Conservation (phyloP, 2,797 vertebrate genomes). For the Sebastes baramenuke region DNA sequence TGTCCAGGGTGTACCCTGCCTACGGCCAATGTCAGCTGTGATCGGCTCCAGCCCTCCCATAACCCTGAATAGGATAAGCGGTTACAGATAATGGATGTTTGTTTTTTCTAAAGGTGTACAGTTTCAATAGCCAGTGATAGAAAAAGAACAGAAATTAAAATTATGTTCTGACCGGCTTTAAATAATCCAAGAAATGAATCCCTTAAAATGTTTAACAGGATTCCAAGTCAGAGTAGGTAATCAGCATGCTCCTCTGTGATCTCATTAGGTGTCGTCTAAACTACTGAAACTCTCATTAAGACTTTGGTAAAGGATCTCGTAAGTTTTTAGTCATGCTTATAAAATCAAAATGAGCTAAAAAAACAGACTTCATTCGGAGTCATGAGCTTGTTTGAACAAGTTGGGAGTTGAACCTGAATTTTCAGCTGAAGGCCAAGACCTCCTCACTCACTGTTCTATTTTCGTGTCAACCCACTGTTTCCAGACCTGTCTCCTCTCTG, state of each 20-base stretch:
- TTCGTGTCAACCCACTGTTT: neutral
- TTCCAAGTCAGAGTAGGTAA: neutral
- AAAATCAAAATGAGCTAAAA: neutral
- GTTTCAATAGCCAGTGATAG: neutral
- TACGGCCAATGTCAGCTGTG: too few relatives aligned
- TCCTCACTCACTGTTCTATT: neutral
- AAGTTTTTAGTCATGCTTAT: neutral
- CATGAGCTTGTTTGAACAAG: neutral
- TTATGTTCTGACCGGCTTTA: neutral
- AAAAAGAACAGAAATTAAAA: neutral
- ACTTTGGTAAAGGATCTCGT: neutral
- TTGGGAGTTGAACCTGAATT: neutral
- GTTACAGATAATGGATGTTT: too few relatives aligned
- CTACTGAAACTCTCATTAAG: constrained; percentile 6
- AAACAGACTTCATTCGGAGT: neutral
- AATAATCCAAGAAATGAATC: neutral
- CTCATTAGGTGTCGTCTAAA: constrained; percentile 5
- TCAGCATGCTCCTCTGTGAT: neutral
- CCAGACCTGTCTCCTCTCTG: neutral
- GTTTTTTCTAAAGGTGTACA: neutral
- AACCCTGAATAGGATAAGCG: too few relatives aligned
- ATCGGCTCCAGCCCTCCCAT: too few relatives aligned
- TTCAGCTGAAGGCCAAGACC: neutral
- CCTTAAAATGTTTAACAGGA: constrained; percentile 9
- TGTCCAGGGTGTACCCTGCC: too few relatives aligned